phyloP scores from a whole-genome alignment of 2,888 invertebrate genomes.

The Stenichneumon culpator region DNA sequence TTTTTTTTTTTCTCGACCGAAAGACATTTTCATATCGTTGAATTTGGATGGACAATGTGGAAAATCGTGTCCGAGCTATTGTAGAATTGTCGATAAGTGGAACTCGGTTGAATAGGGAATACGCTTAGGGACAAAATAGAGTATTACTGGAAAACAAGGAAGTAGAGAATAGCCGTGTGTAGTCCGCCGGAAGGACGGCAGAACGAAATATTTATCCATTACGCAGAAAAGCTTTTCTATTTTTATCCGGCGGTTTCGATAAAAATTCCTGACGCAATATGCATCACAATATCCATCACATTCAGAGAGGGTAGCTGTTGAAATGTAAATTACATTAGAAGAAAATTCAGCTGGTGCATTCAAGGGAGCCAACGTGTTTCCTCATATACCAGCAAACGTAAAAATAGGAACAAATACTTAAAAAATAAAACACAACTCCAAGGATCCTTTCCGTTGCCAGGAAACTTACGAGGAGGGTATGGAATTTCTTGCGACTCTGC shows the following conservation, averaged over 20 bases:
- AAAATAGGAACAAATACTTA: background rate
- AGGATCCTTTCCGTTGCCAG: conserved; percentile 66
- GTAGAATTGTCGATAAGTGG: background rate
- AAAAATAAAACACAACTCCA: background rate
- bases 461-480: conserved; percentile 80
- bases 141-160: conserved; percentile 26
- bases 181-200: background rate
- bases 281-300: background rate
- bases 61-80: conserved; percentile 3
- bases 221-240: conserved; percentile 29
- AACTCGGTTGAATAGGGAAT: background rate
- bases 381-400: background rate
- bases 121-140: background rate
- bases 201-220: conserved; percentile 50
- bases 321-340: conserved; percentile 34
- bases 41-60: background rate
- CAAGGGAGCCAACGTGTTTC: background rate
- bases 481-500: conserved; percentile 79
- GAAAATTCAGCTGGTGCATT: background rate
- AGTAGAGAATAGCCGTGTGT: conserved; percentile 9
- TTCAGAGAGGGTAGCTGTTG: background rate
- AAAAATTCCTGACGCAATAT: conserved; percentile 33
- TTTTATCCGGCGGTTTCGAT: conserved; percentile 41
- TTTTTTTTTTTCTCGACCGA: background rate
- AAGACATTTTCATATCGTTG: background rate